Conservation (phyloP, 2,888 invertebrate species). For the Drosophila putrida region DNA sequence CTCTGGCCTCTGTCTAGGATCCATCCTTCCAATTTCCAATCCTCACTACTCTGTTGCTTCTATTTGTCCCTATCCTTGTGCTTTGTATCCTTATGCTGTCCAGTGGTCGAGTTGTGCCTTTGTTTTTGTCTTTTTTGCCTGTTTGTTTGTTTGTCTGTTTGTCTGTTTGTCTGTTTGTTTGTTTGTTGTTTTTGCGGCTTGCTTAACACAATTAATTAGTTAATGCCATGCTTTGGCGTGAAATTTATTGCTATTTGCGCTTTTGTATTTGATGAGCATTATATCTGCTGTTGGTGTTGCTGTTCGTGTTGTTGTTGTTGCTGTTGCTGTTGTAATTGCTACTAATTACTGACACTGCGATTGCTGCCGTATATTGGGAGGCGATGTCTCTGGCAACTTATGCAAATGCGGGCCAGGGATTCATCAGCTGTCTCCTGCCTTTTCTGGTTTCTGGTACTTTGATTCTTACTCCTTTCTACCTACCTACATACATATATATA, state of each 20-base stretch:
- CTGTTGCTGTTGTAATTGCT: slow-evolving; percentile 67
- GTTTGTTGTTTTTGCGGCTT: slow-evolving; percentile 64
- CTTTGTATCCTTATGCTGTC: slow-evolving; percentile 22
- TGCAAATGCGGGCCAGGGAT: slow-evolving; percentile 58
- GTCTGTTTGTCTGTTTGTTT: slow-evolving; percentile 33
- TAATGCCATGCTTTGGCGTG: slow-evolving; percentile 73
- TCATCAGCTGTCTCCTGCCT: slow-evolving; percentile 54
- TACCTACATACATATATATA: no score
- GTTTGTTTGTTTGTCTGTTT: slow-evolving; percentile 35
- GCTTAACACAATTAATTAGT: slow-evolving; percentile 80
- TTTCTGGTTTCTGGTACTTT: slow-evolving; percentile 29
- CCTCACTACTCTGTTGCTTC: background rate
- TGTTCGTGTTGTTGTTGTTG: slow-evolving; percentile 57
- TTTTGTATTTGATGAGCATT: slow-evolving; percentile 70
- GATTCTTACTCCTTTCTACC: slow-evolving; percentile 41
- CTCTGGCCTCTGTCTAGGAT: background rate
- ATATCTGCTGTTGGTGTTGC: slow-evolving; percentile 31
- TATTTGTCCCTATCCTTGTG: slow-evolving; percentile 20
- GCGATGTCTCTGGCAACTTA: slow-evolving; percentile 40
- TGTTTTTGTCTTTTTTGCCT: slow-evolving; percentile 20
- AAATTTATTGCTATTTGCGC: slow-evolving; percentile 77
- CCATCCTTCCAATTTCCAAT: background rate
- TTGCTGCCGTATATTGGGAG: slow-evolving; percentile 36
- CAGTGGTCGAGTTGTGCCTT: slow-evolving; percentile 23
- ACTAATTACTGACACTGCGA: slow-evolving; percentile 69